Evolutionary conservation across 2,888 invertebrate genomes (phyloP).

Genomic region (Camponotus fellah): DNA sequence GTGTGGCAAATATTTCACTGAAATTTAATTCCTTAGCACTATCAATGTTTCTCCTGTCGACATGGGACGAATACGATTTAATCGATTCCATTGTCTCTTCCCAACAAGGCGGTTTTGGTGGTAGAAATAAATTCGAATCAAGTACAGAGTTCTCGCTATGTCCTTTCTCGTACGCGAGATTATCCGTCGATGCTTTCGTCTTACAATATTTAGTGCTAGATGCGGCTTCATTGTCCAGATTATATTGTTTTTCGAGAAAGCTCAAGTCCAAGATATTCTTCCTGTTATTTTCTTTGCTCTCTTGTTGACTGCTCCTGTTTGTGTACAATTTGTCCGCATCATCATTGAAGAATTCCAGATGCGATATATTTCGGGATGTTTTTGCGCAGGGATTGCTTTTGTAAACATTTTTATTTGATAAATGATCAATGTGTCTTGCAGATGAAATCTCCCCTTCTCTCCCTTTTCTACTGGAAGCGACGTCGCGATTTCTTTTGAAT

Average conservation of each 20-base stretch:
- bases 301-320: conserved; percentile 31
- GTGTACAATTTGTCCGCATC: conserved; percentile 43
- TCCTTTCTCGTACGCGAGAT: conserved; percentile 18
- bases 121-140: conserved; percentile 25
- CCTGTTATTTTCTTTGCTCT: conserved; percentile 10
- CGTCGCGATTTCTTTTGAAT: conserved; percentile 60
- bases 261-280: conserved; percentile 24
- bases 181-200: conserved; percentile 10
- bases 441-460: conserved; percentile 37
- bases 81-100: conserved; percentile 45
- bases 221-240: background rate
- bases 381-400: conserved; percentile 36
- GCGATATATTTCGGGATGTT: background rate
- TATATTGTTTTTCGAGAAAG: conserved; percentile 33
- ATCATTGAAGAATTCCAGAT: conserved; percentile 42
- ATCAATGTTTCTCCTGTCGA: conserved; percentile 23
- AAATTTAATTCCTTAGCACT: conserved; percentile 26
- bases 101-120: background rate
- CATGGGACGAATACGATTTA: conserved; percentile 43
- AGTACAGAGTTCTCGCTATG: conserved; percentile 20
- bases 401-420: conserved; percentile 8
- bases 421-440: conserved; percentile 15
- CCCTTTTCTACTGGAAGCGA: conserved; percentile 31
- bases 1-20: conserved; percentile 28
- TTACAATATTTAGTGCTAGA: conserved; percentile 11